Percentiles rank a stretch among this genome's conserved stretches.
Evolutionary conservation across 2,113 vertebrate species (phyloP).

Genomic region (Plotosus lineatus): DNA sequence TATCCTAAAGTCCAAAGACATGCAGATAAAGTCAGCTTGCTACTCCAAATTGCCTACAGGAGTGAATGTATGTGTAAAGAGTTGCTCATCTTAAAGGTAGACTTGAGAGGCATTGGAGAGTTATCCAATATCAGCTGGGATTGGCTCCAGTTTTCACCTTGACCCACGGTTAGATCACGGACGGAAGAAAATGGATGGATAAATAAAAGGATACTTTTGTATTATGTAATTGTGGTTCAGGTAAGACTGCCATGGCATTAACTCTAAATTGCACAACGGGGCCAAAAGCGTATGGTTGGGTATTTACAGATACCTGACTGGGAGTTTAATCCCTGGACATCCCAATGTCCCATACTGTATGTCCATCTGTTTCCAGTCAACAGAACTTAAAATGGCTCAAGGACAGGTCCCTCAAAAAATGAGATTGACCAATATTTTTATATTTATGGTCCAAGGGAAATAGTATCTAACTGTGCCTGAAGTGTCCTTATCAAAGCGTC

Average conservation of each 20-base stretch:
- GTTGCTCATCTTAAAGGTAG: too few species aligned
- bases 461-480: conserved; percentile 68
- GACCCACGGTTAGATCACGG: too few species aligned
- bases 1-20: too few species aligned
- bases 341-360: conserved; percentile 62
- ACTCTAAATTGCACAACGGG: conserved; percentile 66
- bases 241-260: conserved; percentile 51
- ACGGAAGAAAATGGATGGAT: too few species aligned
- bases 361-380: conserved; percentile 69
- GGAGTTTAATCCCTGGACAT: conserved; percentile 67
- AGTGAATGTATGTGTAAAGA: too few species aligned
- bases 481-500: conserved; percentile 69
- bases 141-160: too few species aligned
- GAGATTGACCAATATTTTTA: conserved; percentile 61
- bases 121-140: too few species aligned
- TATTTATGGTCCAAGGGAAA: conserved; percentile 67
- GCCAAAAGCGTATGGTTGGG: conserved; percentile 68
- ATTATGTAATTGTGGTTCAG: neutral
- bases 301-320: conserved; percentile 68
- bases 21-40: too few species aligned
- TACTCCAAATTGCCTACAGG: too few species aligned
- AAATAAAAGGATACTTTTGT: neutral
- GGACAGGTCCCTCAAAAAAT: conserved; percentile 57
- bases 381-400: conserved; percentile 64
- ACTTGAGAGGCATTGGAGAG: too few species aligned